Evolutionary conservation across 2,888 invertebrate genomes (phyloP).

Genomic region (Listrodromus nycthemerus): DNA sequence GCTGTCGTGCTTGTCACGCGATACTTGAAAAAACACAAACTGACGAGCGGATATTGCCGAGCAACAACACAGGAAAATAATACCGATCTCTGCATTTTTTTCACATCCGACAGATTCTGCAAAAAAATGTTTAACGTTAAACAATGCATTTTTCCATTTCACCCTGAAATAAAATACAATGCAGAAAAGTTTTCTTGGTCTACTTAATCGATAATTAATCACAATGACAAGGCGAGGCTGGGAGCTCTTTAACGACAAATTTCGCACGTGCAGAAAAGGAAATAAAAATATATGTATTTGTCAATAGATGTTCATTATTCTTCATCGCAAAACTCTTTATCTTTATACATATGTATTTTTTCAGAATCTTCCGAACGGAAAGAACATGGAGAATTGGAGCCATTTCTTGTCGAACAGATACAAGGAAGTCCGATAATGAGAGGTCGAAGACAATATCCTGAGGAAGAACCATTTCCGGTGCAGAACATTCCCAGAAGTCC

Average conservation of each 20-base stretch:
- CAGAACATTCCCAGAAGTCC: slow-evolving; percentile 51
- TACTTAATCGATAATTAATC: neutral
- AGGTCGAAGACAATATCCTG: slow-evolving; percentile 35
- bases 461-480: slow-evolving; percentile 39
- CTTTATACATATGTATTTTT: neutral
- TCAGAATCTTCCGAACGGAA: slow-evolving; percentile 46
- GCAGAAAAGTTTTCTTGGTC: neutral
- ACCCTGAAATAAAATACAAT: neutral
- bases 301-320: neutral
- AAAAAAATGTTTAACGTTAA: neutral
- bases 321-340: too few species aligned
- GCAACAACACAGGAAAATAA: neutral
- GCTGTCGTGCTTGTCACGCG: neutral
- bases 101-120: neutral
- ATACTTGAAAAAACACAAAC: neutral
- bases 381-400: slow-evolving; percentile 42
- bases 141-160: neutral
- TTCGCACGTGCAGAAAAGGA: neutral
- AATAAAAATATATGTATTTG: neutral
- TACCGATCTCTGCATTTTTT: neutral
- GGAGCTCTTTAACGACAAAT: neutral
- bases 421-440: slow-evolving; percentile 51
- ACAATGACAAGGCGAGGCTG: neutral
- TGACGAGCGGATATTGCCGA: neutral
- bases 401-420: slow-evolving; percentile 54